phyloP scores from a whole-genome alignment of 2,113 vertebrate species.

The Meles meles region DNA sequence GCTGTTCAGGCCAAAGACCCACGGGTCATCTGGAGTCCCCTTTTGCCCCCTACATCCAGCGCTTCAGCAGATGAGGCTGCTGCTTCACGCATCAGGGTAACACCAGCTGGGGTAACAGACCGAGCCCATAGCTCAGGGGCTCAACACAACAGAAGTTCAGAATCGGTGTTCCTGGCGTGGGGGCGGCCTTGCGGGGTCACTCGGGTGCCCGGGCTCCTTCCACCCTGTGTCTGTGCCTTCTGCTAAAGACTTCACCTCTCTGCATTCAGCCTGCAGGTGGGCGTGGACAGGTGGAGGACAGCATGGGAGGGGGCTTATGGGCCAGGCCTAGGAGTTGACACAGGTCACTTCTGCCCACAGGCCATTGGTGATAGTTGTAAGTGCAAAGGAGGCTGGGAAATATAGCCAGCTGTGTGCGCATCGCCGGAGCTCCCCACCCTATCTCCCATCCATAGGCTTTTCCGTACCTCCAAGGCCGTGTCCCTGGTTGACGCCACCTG shows the following conservation, averaged over 20 bases:
- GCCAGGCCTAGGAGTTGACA: neutral
- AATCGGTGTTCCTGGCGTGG: neutral
- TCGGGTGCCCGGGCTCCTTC: neutral
- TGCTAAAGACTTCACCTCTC: neutral
- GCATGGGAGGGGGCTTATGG: neutral
- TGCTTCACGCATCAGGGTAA: neutral
- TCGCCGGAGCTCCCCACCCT: accelerated
- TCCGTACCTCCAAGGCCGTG: accelerated
- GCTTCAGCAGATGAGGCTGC: neutral
- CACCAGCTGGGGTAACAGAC: neutral
- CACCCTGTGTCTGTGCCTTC: neutral
- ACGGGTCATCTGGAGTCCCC: neutral
- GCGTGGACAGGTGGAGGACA: accelerated
- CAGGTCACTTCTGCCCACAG: neutral
- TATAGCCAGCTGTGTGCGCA: neutral
- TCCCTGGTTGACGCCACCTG: accelerated
- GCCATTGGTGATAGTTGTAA: neutral
- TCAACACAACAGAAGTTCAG: neutral
- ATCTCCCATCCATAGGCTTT: neutral
- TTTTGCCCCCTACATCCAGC: neutral
- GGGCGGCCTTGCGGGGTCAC: too few relatives aligned
- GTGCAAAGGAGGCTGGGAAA: neutral
- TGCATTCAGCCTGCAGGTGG: neutral
- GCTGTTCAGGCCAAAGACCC: neutral
- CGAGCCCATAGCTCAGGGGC: neutral